A percentile compares a stretch with the other conserved stretches of the same genome.
Conservation (phyloP, 2,797 vertebrate genomes). For the Melopsittacus undulatus region DNA sequence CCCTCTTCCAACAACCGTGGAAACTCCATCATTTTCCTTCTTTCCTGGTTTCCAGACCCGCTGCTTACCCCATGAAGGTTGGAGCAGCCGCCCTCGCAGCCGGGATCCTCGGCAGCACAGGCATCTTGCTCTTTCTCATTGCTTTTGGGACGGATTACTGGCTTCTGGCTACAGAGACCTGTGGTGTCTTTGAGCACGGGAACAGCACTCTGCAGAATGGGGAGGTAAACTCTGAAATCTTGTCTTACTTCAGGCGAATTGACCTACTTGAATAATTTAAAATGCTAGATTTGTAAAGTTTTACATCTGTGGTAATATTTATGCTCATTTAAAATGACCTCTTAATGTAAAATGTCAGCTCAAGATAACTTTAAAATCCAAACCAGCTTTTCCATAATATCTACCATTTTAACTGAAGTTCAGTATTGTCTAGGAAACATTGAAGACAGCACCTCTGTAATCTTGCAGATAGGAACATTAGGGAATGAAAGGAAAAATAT, state of each 20-base stretch:
- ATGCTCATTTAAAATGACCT: not conserved
- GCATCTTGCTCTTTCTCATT: constrained; percentile 83
- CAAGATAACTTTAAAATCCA: not conserved
- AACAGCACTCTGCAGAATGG: not conserved
- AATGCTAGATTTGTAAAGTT: not conserved
- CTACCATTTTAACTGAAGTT: not conserved
- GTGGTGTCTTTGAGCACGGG: constrained; percentile 35
- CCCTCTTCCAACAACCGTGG: not conserved
- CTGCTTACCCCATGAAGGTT: constrained; percentile 80
- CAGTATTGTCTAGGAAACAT: not conserved
- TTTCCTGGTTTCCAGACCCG: constrained; percentile 5
- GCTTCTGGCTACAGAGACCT: constrained; percentile 86
- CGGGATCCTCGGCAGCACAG: constrained; percentile 79
- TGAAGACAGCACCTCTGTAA: not conserved
- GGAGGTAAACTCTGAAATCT: constrained; percentile 46
- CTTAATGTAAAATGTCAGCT: not conserved
- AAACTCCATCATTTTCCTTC: not conserved
- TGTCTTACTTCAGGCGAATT: not conserved
- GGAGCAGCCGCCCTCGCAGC: constrained; percentile 79
- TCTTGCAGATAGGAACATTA: not conserved
- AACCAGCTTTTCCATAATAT: not conserved
- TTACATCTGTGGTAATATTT: not conserved
- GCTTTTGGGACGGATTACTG: constrained; percentile 90
- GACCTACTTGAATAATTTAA: not conserved
- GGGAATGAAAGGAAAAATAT: constrained; percentile 21